Evolutionary conservation across 1,140 invertebrate species (phyloP).

Genomic region (Macrocentrus cingulum): DNA sequence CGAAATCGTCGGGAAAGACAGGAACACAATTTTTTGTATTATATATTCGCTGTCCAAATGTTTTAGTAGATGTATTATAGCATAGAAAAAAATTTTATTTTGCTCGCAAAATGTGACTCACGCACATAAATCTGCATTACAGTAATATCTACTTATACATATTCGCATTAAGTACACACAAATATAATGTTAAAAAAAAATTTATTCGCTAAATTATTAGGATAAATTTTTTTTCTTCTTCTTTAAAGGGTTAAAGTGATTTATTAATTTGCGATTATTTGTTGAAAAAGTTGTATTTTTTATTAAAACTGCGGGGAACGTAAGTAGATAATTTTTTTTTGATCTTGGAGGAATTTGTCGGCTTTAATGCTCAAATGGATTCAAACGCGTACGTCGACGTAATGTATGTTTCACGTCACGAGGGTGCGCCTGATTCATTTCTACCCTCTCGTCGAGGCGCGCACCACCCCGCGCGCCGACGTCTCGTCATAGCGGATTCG

Average conservation of each 20-base stretch:
- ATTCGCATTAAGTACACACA: too few species aligned
- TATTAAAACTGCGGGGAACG: too few species aligned
- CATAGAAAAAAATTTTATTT: slow-evolving; percentile 11
- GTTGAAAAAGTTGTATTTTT: too few species aligned
- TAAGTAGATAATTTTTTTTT: neutral
- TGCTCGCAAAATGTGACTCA: slow-evolving; percentile 13
- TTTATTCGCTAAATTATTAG: too few species aligned
- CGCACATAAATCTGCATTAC: neutral
- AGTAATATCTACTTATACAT: too few species aligned
- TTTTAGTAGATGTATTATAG: neutral
- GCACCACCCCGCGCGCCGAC: neutral
- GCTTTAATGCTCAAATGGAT: neutral
- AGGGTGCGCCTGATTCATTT: slow-evolving; percentile 44
- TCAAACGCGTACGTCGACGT: slow-evolving; percentile 26
- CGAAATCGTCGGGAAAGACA: slow-evolving; percentile 15
- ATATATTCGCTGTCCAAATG: slow-evolving; percentile 10
- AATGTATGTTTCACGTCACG: slow-evolving; percentile 39
- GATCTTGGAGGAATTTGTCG: neutral
- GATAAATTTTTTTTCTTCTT: too few species aligned
- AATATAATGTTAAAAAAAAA: too few species aligned
- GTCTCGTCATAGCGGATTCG: slow-evolving; percentile 35
- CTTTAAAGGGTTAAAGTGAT: too few species aligned
- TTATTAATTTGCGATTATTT: too few species aligned
- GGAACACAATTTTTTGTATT: slow-evolving; percentile 8
- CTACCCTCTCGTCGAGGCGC: slow-evolving; percentile 28